Evolutionary conservation across 2,888 invertebrate species (phyloP), one percentile per base, ranked within the genome.

Genomic region (Rhagophthalmus giganteus): DNA sequence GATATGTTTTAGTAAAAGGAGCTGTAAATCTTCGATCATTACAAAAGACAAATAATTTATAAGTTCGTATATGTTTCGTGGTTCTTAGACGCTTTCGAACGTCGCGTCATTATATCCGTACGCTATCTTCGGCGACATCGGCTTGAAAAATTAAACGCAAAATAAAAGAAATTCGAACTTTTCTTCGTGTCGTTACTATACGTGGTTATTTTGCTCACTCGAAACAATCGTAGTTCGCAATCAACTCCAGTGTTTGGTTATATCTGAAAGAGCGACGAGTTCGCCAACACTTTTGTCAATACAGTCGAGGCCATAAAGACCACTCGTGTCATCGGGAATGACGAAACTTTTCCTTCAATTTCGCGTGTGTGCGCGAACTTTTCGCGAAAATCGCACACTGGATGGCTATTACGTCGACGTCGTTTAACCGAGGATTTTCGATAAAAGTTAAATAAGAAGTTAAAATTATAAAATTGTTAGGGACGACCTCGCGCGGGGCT

Each of bases 311-410:
- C 77, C 75, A 78, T 79, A 79, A 79, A 79, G 77, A 77, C 76
- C 79, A 79, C 78, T 79, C 77, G 79, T 77, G 79, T 78, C 78
- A 78, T 76, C 75, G 72, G 74, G 76, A 78, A 78, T 78, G 77
- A 78, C 76, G 75, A 77, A 78, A 78, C 75, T 78, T 77, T 76
- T 72, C 72, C 74, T 73, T 71, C 74, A 74, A 75, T 76, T 74
- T 70, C 59, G 54, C 54, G 60, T 58, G 60, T 61, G 60, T 62
- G 62, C 59, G 41, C 57, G 34, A 59, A 61, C 59, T 59, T 55
- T 54, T 47, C 44, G 7, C 38, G 49, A 42, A 41, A 49, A 49
- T 50, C 44, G 44, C 50, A 38, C 25, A 50, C 38, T 50, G 32
- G 44, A 25, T 31, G 11, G 32, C 50, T 50, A 31, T 15, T 49